A percentile compares a stretch with the other conserved stretches of the same genome.
phyloP scores from a whole-genome alignment of 2,888 invertebrate genomes.

The Oligia fasciuncula region DNA sequence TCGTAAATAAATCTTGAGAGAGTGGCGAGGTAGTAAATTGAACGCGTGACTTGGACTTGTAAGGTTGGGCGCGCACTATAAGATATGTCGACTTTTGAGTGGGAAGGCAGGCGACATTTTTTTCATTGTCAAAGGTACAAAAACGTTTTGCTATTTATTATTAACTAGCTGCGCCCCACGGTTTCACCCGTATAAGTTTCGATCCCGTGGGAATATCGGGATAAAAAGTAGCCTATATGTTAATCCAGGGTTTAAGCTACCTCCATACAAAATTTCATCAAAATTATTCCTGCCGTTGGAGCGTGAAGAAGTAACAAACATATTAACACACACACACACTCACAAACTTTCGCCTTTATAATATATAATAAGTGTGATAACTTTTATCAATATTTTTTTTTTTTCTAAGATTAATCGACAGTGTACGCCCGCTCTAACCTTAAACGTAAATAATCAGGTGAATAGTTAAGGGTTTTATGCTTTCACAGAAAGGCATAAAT shows the following conservation, averaged over 20 bases:
- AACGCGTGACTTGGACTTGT: constrained; percentile 72
- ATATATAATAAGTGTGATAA: neutral
- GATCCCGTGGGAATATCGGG: too few species aligned
- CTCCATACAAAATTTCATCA: too few species aligned
- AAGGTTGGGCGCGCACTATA: constrained; percentile 48
- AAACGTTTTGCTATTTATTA: constrained; percentile 79
- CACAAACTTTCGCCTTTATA: too few species aligned
- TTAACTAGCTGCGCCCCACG: too few species aligned
- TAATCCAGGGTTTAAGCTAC: too few species aligned
- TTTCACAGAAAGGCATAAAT: constrained; percentile 65
- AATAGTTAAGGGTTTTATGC: constrained; percentile 68
- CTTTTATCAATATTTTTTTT: neutral
- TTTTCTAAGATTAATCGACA: constrained; percentile 24
- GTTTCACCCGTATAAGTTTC: too few species aligned
- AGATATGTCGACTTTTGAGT: constrained; percentile 27
- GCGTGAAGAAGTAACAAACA: too few species aligned
- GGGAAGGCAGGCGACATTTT: too few species aligned
- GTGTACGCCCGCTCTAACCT: constrained; percentile 30
- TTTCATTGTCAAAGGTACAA: neutral
- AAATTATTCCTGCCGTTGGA: too few species aligned
- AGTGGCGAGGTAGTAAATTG: constrained; percentile 75
- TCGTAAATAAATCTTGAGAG: constrained; percentile 79
- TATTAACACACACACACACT: too few species aligned
- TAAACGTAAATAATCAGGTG: constrained; percentile 69
- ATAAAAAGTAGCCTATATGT: too few species aligned